Base-by-base conservation (phyloP, 2,888 invertebrate genomes). In the Chirona hameri region DNA sequence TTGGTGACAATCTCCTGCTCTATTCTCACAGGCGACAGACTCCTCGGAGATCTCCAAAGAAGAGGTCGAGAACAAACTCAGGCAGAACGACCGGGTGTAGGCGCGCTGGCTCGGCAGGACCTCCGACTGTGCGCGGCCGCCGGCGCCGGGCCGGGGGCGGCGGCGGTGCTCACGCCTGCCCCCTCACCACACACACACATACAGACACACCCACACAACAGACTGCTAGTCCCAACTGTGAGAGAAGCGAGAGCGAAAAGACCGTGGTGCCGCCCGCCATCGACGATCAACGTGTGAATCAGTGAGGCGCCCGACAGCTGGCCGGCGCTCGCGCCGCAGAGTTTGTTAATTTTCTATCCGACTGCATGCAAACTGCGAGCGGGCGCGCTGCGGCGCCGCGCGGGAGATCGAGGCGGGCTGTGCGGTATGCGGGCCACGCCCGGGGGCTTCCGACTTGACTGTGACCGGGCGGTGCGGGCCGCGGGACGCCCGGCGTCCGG, bases 1-100 rank as follows among this genome's bases (percentile, higher is more conserved):
- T 12, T 18, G 18, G 1, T 52, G 52, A 52, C 18, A 18, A 12
- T 18, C 52, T 9, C 39, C 4, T 10, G 7, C 82, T 39, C 27
- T 46, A 81, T 69, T 83, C 81, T 84, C 86, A 55, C 86, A 96
- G 91, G 97, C 97, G 88, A 97, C 96, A 88, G 98, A 98, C 89
- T 91, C 95, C 87, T 94, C 96, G 86, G 98, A 98, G 90, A 95
- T 96, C 86, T 95, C 95, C 86, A 94, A 95, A 88, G 96, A 96
- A 89, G 95, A 95, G 86, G 96, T 96, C 85, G 96, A 96, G 89
- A 96, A 96, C 89, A 96, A 96, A 90, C 92, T 96, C 87, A 94
- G 96, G 90, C 76, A 76, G 76, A 76, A 76, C 46, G 76, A 76
- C 46, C 76, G 76, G 9, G 24, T 46, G 76, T 76, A 76, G 24